Percentiles rank a stretch among this genome's conserved stretches.
These are phyloP conservation scores for Notarius lentiginosus DNA, from an alignment of 2,113 vertebrate genomes.

Conservation along the genomic window DNA sequence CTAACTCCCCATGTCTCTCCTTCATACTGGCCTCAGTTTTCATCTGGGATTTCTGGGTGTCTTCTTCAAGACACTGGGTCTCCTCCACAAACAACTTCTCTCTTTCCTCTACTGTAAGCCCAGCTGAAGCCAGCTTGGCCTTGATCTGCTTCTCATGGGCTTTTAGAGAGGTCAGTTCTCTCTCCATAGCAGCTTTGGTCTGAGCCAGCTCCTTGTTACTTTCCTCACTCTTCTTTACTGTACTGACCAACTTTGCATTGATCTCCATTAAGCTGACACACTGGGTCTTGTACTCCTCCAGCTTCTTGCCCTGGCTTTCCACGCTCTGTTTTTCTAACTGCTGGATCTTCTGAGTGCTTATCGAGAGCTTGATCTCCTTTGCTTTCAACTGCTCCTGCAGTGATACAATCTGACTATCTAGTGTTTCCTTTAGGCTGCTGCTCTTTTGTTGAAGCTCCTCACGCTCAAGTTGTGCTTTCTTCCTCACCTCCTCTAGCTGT, in stretches of 20 bases:
- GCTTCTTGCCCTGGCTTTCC: constrained; percentile 56
- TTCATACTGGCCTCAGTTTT: constrained; percentile 70
- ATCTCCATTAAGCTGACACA: constrained; percentile 63
- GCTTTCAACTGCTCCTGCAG: constrained; percentile 71
- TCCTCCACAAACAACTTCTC: constrained; percentile 72
- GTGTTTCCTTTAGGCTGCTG: constrained; percentile 63
- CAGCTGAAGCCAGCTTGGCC: constrained; percentile 62
- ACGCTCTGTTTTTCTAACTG: constrained; percentile 77
- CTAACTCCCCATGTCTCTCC: constrained; percentile 69
- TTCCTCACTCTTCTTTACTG: constrained; percentile 65
- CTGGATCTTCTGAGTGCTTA: constrained; percentile 72
- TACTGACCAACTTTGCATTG: constrained; percentile 66
- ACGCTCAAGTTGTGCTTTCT: constrained; percentile 68
- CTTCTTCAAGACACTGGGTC: constrained; percentile 76
- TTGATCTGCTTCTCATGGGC: constrained; percentile 78
- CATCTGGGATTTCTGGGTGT: constrained; percentile 67
- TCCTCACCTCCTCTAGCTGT: constrained; percentile 67
- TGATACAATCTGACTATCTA: constrained; percentile 64
- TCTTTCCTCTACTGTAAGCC: constrained; percentile 64
- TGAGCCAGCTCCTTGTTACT: constrained; percentile 63
- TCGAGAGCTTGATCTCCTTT: constrained; percentile 71
- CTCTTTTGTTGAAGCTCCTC: constrained; percentile 66
- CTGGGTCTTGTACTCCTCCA: constrained; percentile 57
- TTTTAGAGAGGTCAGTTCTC: constrained; percentile 62
- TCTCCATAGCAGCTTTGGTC: constrained; percentile 67